Percentiles rank a stretch among this genome's conserved stretches.
phyloP scores from a whole-genome alignment of 1,140 invertebrate species.

The Drosophila sp. region DNA sequence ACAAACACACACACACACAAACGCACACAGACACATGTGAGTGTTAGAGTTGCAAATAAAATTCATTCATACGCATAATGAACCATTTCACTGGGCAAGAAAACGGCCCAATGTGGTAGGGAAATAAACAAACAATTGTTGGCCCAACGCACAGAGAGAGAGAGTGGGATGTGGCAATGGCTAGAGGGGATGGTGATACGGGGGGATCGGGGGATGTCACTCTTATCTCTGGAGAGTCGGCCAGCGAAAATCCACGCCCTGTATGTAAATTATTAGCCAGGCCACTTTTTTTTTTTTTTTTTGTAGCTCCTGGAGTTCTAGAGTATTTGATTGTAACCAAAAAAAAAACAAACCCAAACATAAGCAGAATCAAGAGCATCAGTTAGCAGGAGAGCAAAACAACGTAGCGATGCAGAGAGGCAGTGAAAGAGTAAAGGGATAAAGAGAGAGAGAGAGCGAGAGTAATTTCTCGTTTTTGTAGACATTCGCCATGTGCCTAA shows the following conservation, averaged over 20 bases:
- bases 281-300: conserved; percentile 75
- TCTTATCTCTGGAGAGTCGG: conserved; percentile 51
- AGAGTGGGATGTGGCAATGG: neutral
- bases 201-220: conserved; percentile 8
- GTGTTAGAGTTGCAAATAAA: conserved; percentile 68
- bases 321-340: conserved; percentile 15
- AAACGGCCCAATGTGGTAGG: conserved; percentile 72
- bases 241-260: conserved; percentile 78
- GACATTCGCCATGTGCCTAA: conserved; percentile 53
- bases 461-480: conserved; percentile 35
- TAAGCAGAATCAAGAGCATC: conserved; percentile 1
- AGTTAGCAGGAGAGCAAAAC: neutral
- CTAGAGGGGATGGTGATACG: neutral
- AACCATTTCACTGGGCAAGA: conserved; percentile 57
- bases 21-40: neutral
- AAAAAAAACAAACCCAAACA: conserved; percentile 24
- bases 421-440: conserved; percentile 18
- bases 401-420: conserved; percentile 8
- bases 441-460: conserved; percentile 17
- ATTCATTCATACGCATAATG: conserved; percentile 80
- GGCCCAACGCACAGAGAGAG: conserved; percentile 21
- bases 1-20: conserved; percentile 13
- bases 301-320: conserved; percentile 62
- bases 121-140: conserved; percentile 79
- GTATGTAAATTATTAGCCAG: conserved; percentile 82